Conservation (phyloP, 2,113 vertebrate genomes). For the Triplophysa rosa region DNA sequence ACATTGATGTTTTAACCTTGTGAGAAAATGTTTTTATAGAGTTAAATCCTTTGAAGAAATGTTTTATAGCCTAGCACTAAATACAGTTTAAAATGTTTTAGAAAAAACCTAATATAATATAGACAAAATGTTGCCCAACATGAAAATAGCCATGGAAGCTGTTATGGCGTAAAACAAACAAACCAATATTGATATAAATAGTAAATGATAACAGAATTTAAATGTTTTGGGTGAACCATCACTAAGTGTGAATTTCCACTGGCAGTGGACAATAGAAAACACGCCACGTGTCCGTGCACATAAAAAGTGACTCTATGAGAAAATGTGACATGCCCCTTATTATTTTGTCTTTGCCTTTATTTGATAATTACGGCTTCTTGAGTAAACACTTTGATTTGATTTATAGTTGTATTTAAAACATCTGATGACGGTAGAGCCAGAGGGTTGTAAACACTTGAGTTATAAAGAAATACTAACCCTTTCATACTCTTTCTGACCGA, state of each 20-base stretch:
- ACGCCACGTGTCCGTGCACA: not conserved
- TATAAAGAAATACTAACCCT: not conserved
- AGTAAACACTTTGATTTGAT: constrained; percentile 44
- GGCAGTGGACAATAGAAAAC: constrained; percentile 12
- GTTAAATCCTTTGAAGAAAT: no score
- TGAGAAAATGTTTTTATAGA: no score
- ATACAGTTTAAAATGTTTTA: no score
- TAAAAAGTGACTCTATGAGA: not conserved
- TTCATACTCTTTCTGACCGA: not conserved
- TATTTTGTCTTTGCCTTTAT: constrained; percentile 10
- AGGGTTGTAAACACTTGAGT: constrained; percentile 27
- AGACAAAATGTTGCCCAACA: no score
- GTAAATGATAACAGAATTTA: no score
- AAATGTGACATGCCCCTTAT: not conserved
- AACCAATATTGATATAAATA: no score
- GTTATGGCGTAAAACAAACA: no score
- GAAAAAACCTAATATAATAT: no score
- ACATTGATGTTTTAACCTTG: no score
- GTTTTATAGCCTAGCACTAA: no score
- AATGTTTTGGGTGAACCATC: no score
- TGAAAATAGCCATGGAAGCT: no score
- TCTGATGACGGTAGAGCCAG: constrained; percentile 22
- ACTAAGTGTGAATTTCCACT: not conserved
- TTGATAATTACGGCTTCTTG: constrained; percentile 31
- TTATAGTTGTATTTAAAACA: constrained; percentile 43